Percentiles rank a stretch among this genome's conserved stretches.
These are phyloP conservation scores for Caenorhabditis remanei DNA, from an alignment of 1,140 invertebrate genomes.

Conservation along the genomic window DNA sequence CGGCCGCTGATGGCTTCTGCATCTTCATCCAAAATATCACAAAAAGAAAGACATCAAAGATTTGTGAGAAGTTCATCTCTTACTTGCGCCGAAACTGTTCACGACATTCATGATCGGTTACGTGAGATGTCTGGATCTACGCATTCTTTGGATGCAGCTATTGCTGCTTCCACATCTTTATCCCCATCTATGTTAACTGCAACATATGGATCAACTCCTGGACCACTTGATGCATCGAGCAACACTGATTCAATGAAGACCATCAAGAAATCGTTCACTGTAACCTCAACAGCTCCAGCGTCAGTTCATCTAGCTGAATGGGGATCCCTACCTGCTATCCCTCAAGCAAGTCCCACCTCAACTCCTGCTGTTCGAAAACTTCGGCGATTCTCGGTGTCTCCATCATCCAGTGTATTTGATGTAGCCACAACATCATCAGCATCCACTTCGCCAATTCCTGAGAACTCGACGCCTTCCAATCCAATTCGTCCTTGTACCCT, in stretches of 20 bases:
- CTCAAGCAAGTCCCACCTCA: slow-evolving; percentile 32
- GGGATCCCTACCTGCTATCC: slow-evolving; percentile 31
- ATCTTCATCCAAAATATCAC: slow-evolving; percentile 2
- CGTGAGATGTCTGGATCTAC: slow-evolving; percentile 58
- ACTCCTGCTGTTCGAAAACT: slow-evolving; percentile 40
- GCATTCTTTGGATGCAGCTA: slow-evolving; percentile 53
- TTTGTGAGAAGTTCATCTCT: slow-evolving; percentile 54
- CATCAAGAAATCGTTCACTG: slow-evolving; percentile 40
- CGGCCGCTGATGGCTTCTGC: slow-evolving; percentile 17
- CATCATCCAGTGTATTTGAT: slow-evolving; percentile 29
- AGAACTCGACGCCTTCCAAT: not conserved
- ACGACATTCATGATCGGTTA: slow-evolving; percentile 60
- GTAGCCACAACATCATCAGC: slow-evolving; percentile 24
- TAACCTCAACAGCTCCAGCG: not conserved
- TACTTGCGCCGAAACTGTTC: slow-evolving; percentile 59
- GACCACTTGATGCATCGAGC: slow-evolving; percentile 16
- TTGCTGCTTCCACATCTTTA: not conserved
- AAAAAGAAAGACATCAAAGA: slow-evolving; percentile 26
- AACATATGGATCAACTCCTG: not conserved
- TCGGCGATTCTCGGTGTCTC: slow-evolving; percentile 22
- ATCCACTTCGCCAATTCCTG: not conserved
- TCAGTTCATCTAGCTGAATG: slow-evolving; percentile 24
- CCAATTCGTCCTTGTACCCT: slow-evolving; percentile 4
- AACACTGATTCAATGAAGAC: slow-evolving; percentile 40
- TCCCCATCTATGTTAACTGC: not conserved